Percentiles rank a stretch among this genome's conserved stretches.
phyloP scores from a whole-genome alignment of 2,113 vertebrate species.

The Chionis minor region DNA sequence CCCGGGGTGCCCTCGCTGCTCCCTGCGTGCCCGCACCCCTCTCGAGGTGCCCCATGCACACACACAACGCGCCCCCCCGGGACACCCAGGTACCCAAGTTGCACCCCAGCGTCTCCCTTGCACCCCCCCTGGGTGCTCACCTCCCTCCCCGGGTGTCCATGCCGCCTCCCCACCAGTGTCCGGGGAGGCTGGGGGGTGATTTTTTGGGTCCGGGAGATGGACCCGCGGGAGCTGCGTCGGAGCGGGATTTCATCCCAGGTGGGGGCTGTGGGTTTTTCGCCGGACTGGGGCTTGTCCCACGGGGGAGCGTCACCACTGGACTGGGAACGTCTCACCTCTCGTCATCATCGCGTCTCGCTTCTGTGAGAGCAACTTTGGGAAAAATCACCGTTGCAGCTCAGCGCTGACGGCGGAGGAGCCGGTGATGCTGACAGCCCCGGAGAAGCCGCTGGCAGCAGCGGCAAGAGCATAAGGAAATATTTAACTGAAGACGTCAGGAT shows the following conservation, averaged over 20 bases:
- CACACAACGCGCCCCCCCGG: too few species aligned
- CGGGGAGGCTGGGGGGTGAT: not conserved
- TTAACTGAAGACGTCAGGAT: rapidly evolving
- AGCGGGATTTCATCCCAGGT: rapidly evolving
- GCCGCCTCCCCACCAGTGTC: rapidly evolving
- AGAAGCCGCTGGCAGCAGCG: rapidly evolving
- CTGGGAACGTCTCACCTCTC: rapidly evolving
- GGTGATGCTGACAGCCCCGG: rapidly evolving
- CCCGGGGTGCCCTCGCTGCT: rapidly evolving
- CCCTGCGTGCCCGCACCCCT: not conserved
- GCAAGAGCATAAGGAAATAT: rapidly evolving
- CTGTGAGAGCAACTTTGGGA: not conserved
- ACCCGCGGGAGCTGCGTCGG: rapidly evolving
- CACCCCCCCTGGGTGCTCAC: too few species aligned
- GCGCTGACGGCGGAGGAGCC: rapidly evolving
- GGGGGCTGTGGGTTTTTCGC: rapidly evolving
- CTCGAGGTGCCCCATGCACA: not conserved
- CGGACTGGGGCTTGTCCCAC: too few species aligned
- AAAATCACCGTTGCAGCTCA: rapidly evolving
- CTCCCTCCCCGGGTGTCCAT: not conserved
- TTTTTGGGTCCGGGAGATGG: not conserved
- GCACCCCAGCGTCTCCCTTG: not conserved
- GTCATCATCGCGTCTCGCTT: rapidly evolving
- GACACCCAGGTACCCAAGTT: not conserved
- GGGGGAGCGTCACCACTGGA: rapidly evolving